phyloP scores from a whole-genome alignment of 1,140 invertebrate species.

The Papilio aristodemus region DNA sequence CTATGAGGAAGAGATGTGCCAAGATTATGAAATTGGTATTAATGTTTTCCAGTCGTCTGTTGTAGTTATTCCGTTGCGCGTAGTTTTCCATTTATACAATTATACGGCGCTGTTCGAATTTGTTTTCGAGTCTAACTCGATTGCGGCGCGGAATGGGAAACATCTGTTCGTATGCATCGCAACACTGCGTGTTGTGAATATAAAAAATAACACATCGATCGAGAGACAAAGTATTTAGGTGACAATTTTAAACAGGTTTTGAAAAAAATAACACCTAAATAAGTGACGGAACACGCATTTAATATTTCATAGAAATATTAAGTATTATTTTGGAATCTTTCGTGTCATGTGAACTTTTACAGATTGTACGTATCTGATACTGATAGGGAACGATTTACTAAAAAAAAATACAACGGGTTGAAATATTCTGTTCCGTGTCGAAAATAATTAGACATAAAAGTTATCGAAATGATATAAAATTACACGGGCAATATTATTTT shows the following conservation, averaged over 20 bases:
- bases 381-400: background rate
- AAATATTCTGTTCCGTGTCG: background rate
- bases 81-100: conserved; percentile 45
- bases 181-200: background rate
- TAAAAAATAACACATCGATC: background rate
- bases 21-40: conserved; percentile 57
- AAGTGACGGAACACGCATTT: too few species aligned
- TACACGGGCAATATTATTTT: background rate
- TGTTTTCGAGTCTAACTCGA: conserved; percentile 21
- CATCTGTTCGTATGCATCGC: conserved; percentile 9
- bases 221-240: too few species aligned
- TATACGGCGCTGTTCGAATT: conserved; percentile 34
- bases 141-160: conserved; percentile 16
- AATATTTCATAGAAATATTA: background rate
- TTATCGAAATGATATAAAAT: conserved; percentile 12
- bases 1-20: conserved; percentile 61
- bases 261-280: too few species aligned
- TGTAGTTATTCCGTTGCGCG: conserved; percentile 47
- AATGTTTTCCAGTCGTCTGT: conserved; percentile 52
- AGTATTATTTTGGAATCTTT: background rate
- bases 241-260: conserved; percentile 5
- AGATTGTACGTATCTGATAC: background rate
- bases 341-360: background rate
- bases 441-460: background rate
- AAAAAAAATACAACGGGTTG: background rate